Evolutionary conservation across 1,140 invertebrate species (phyloP), one percentile per base, ranked within the genome.

Genomic region (Scaptomyza pallida): DNA sequence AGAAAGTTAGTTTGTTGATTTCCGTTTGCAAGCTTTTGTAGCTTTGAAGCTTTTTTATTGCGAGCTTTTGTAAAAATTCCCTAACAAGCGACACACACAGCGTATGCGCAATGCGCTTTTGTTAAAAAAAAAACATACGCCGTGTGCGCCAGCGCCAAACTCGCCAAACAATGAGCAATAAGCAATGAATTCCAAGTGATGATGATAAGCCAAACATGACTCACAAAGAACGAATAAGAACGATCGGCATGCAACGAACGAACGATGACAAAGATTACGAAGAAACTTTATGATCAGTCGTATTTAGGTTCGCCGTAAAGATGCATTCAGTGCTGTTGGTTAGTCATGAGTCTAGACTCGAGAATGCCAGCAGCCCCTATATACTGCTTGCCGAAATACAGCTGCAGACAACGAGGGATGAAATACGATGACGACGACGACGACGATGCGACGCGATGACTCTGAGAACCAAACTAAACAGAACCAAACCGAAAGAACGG

Each of bases 31-130:
- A 65, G 69, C 69, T 72, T 65, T 59, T 30, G 8, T 9, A 33
- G 54, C 37, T 45, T 12, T 37, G 12, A 60, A 72, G 72, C 43
- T 48, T 62, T 30, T 26, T 68, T 52, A 4, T 10, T 21, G 55
- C 16, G 51, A 16, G 71, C 70, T 77, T 78, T 72, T 55, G 10
- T n/a, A 45, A 40, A 30, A 44, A 15, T n/a, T 13, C 12, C 44
- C 40, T 37, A n/a, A 3, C 40, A 41, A 44, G 35, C 19, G 16
- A n/a, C 45, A 43, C 65, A 78, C 79, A 44, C 30, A 75, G 74
- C 81, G 81, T 88, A 88, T 86, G 81, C 78, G 81, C 77, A 88
- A 86, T 77, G 75, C 67, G 73, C 77, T 81, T 78, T 30, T 13
- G 57, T 55, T n/a, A n/a, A n/a, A n/a, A n/a, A n/a, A 47, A 45